These are phyloP conservation scores for Takifugu flavidus DNA, from an alignment of 2,113 vertebrate species.

Conservation along the genomic window DNA sequence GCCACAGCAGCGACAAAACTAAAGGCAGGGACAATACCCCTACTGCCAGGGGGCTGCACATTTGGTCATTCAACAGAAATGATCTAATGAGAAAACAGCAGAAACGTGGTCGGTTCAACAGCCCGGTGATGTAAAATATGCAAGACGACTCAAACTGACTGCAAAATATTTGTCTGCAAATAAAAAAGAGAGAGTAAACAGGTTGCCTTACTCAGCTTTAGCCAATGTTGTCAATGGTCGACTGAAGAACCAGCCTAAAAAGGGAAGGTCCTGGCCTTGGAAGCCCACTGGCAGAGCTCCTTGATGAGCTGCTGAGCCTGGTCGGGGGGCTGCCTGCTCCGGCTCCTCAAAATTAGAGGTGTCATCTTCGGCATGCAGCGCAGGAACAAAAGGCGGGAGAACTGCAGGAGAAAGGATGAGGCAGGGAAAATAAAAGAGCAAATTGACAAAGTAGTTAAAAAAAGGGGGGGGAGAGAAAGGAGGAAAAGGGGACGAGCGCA, in stretches of 20 bases:
- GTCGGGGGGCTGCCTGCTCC: constrained; percentile 86
- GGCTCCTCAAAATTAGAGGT: constrained; percentile 99
- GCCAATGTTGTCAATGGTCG: constrained; percentile 85
- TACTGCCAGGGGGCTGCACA: too few species aligned
- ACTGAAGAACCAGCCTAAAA: constrained; percentile 97
- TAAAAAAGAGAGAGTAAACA: constrained; percentile 19
- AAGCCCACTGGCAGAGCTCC: constrained; percentile 87
- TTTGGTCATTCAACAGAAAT: constrained; percentile 15
- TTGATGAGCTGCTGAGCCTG: constrained; percentile 80
- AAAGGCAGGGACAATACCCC: constrained; percentile 28
- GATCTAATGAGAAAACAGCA: constrained; percentile 28
- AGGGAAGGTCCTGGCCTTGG: constrained; percentile 91
- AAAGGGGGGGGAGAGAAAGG: constrained; percentile 36
- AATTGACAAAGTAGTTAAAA: constrained; percentile 34
- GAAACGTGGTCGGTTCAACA: constrained; percentile 33
- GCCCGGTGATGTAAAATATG: constrained; percentile 43
- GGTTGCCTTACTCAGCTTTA: constrained; percentile 89
- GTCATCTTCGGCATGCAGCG: constrained; percentile 95
- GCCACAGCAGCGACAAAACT: constrained; percentile 31
- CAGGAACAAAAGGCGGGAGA: constrained; percentile 95
- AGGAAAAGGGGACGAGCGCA: constrained; percentile 49
- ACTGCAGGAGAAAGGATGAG: constrained; percentile 76
- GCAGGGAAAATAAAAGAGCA: constrained; percentile 40
- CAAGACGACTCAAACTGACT: constrained; percentile 15
- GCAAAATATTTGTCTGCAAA: neutral